Percentiles rank a stretch among this genome's conserved stretches.
These are phyloP conservation scores for Pomacea maculata DNA, from an alignment of 1,140 invertebrate genomes.

Conservation along the genomic window DNA sequence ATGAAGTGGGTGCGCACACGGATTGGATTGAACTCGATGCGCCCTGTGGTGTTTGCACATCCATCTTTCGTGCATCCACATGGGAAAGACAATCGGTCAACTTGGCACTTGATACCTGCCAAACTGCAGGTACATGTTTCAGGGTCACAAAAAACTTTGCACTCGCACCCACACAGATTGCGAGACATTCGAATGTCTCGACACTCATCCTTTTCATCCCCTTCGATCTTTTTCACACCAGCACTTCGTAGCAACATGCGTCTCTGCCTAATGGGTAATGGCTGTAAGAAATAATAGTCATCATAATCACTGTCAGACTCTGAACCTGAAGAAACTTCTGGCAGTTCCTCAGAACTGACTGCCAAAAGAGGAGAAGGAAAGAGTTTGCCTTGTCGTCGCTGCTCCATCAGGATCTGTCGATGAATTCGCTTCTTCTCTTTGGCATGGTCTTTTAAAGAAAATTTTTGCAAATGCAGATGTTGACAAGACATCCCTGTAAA, in stretches of 20 bases:
- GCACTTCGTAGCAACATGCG: conserved; percentile 85
- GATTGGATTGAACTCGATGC: conserved; percentile 96
- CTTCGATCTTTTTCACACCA: conserved; percentile 93
- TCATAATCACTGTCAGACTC: conserved; percentile 69
- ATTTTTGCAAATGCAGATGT: conserved; percentile 81
- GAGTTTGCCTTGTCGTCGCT: conserved; percentile 71
- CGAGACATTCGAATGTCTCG: conserved; percentile 89
- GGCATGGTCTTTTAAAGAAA: conserved; percentile 84
- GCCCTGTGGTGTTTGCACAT: conserved; percentile 89
- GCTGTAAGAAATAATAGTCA: conserved; percentile 90
- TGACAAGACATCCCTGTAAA: conserved; percentile 80
- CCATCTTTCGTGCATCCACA: conserved; percentile 95
- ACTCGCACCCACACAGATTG: conserved; percentile 91
- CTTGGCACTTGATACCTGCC: conserved; percentile 96
- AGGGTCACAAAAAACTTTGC: conserved; percentile 92
- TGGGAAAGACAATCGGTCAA: conserved; percentile 94
- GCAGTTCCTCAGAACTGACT: conserved; percentile 32
- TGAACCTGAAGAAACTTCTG: conserved; percentile 44
- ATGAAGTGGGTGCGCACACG: conserved; percentile 97
- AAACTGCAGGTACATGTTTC: conserved; percentile 93
- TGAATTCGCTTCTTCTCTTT: conserved; percentile 86
- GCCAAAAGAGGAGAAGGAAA: conserved; percentile 40
- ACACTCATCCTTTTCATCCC: conserved; percentile 93
- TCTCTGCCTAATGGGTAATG: conserved; percentile 90
- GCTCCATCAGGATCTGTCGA: conserved; percentile 81